Percentiles rank a stretch among this genome's conserved stretches.
phyloP scores from a whole-genome alignment of 1,140 invertebrate species.

The Helicorthomorpha holstii region DNA sequence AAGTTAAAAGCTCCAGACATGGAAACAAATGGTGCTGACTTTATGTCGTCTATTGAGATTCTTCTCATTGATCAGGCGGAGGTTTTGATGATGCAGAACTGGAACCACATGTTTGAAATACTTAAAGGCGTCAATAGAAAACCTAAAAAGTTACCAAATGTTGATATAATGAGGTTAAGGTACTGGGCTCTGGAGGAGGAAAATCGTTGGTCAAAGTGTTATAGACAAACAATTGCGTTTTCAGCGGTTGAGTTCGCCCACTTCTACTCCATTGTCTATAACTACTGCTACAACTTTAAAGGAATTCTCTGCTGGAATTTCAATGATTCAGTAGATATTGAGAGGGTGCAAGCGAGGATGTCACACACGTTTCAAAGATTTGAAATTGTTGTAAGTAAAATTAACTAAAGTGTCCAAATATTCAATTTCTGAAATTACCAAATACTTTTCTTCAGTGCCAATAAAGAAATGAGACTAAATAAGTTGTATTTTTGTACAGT shows the following conservation, averaged over 20 bases:
- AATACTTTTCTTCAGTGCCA: too few relatives aligned
- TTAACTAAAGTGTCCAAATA: too few relatives aligned
- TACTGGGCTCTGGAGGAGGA: constrained; percentile 76
- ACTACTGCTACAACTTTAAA: constrained; percentile 64
- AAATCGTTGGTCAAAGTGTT: constrained; percentile 68
- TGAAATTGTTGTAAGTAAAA: too few relatives aligned
- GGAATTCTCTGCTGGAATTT: constrained; percentile 61
- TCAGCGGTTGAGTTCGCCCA: constrained; percentile 58
- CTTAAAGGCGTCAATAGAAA: too few relatives aligned
- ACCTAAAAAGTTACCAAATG: too few relatives aligned
- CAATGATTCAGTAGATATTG: too few relatives aligned
- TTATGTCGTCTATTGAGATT: constrained; percentile 86
- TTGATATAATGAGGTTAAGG: constrained; percentile 79
- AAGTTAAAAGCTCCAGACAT: constrained; percentile 77
- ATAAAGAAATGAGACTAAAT: too few relatives aligned
- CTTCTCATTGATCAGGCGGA: constrained; percentile 85
- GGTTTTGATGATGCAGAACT: constrained; percentile 92
- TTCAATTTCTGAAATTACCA: too few relatives aligned
- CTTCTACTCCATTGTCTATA: constrained; percentile 61
- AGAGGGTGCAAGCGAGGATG: too few relatives aligned
- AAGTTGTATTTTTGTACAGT: too few relatives aligned
- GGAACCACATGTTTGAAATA: constrained; percentile 81
- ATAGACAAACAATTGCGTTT: constrained; percentile 80
- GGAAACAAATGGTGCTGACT: constrained; percentile 95
- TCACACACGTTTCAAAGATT: too few relatives aligned